Conservation (phyloP, 2,797 vertebrate species). For the Poeciliopsis gracilis region DNA sequence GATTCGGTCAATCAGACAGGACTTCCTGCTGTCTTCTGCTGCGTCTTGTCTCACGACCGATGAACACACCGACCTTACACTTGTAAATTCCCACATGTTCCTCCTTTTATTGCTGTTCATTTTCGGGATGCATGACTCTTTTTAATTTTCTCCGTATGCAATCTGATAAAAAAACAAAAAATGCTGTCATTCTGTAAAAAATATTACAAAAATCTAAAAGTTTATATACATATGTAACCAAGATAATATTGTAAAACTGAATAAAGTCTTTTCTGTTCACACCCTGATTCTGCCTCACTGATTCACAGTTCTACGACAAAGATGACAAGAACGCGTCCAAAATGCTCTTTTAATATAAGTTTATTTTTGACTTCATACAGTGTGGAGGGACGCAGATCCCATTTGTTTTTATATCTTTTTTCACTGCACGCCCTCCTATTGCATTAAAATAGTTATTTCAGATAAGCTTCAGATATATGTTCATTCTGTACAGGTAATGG, state of each 20-base stretch:
- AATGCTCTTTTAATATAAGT: constrained; percentile 81
- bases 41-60: constrained; percentile 8
- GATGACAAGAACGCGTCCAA: constrained; percentile 49
- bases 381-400: constrained; percentile 49
- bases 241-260: constrained; percentile 80
- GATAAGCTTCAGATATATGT: constrained; percentile 53
- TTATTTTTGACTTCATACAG: constrained; percentile 65
- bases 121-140: constrained; percentile 69
- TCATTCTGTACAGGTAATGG: constrained; percentile 46
- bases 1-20: constrained; percentile 33
- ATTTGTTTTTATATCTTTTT: constrained; percentile 37
- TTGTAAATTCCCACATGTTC: constrained; percentile 57
- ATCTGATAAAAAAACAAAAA: constrained; percentile 66
- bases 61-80: constrained; percentile 3
- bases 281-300: not conserved
- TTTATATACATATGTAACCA: constrained; percentile 83
- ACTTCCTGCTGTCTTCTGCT: constrained; percentile 35
- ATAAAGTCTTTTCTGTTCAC: constrained; percentile 79
- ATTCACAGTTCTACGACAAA: not conserved
- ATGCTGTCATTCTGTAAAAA: constrained; percentile 74
- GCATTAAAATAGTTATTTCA: constrained; percentile 72
- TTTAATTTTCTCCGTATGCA: constrained; percentile 73
- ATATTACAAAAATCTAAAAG: constrained; percentile 68
- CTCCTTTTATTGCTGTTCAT: constrained; percentile 71
- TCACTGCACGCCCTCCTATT: constrained; percentile 71